Base-by-base conservation (phyloP, 2,888 invertebrate species). In the Byasa hedistus region DNA sequence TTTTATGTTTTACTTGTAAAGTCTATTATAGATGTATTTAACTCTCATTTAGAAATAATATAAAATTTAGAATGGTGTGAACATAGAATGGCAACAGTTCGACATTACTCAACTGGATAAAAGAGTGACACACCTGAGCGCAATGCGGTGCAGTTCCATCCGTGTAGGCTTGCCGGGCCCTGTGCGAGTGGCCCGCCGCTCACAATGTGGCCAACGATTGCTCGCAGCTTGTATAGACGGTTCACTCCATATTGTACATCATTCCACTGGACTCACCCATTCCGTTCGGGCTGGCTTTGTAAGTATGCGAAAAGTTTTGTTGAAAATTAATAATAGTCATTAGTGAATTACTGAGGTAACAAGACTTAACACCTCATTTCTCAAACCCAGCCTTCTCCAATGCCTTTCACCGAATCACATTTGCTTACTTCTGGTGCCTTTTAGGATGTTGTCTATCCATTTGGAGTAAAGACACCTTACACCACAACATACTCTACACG, bases 181-280 rank as follows among this genome's bases (percentile, higher is more conserved):
- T 63, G 94, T 95, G 27, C 87, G 96, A 5, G 62, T 69, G 3
- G 72, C 70, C 92, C 95, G 61, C 84, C 96, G 74, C 94, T 95
- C 79, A 2, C 94, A 94, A 0, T 94, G 95, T 78, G 95, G 95
- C 82, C 94, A 95, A 75, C 94, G 95, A 75, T 86, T 98, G 12
- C 87, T 98, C 32, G 85, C 96, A 57, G 96, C 97, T 12, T 97
- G 97, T 78, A 95, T 96, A 60, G 97, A 98, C 87, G 96, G 96
- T 7, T 95, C 96, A 3, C 85, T 98, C 69, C 96, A 96, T 54
- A 87, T 98, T 27, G 94, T 96, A 75, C 97, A 98, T 87, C 93
- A 95, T 68, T 90, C 92, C 32, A 93, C 94, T 70, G 96, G 96
- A 57, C 93, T 95, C 0, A 97, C 96, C 7, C 94, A 94, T 79